phyloP scores from a whole-genome alignment of 2,113 vertebrate genomes.

The Cervus canadensis region DNA sequence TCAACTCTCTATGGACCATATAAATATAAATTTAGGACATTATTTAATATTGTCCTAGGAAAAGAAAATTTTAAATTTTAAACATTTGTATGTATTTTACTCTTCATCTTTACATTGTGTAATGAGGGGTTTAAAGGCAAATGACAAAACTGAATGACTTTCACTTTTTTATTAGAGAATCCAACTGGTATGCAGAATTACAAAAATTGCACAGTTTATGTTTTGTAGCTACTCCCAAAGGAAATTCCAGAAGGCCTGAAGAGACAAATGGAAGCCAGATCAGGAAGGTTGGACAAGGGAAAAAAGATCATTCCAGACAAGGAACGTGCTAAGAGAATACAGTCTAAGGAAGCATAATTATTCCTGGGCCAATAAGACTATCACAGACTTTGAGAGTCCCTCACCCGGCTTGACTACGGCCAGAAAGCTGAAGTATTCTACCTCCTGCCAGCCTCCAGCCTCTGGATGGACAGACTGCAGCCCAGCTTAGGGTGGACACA shows the following conservation, averaged over 20 bases:
- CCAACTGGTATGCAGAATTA: neutral
- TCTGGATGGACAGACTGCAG: neutral
- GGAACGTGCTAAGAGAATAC: neutral
- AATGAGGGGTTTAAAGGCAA: too few species aligned
- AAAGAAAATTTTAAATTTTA: neutral
- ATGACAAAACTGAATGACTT: too few species aligned
- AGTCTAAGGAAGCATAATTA: neutral
- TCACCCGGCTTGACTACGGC: rapidly evolving
- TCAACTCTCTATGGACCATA: too few species aligned
- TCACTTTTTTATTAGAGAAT: too few species aligned
- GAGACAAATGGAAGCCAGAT: neutral
- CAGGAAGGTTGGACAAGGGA: neutral
- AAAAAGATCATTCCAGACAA: neutral
- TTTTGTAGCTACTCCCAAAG: neutral
- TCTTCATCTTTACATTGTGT: neutral
- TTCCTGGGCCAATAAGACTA: neutral
- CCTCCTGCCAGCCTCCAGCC: neutral
- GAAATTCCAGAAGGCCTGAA: neutral
- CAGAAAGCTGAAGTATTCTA: neutral
- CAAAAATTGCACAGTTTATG: neutral
- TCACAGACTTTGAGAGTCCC: neutral
- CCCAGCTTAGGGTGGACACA: too few species aligned
- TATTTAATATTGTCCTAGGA: neutral
- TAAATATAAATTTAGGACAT: neutral
- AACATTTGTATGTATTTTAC: neutral